Conservation (phyloP, 2,888 invertebrate genomes). For the Serripes groenlandicus region DNA sequence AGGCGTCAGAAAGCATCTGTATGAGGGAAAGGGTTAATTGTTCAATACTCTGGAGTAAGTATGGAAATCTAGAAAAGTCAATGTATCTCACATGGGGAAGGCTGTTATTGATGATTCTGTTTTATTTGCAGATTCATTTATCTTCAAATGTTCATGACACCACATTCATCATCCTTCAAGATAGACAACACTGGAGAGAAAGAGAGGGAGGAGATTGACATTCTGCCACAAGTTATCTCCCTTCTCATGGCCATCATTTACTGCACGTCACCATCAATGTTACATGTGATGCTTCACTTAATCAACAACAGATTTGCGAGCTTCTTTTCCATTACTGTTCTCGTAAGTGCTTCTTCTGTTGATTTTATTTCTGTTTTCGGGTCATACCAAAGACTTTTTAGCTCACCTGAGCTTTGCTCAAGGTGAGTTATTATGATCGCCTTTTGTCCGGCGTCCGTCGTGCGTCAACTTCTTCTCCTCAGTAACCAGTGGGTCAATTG, state of each 20-base stretch:
- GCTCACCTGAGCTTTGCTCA: too few species aligned
- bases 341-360: slow-evolving; percentile 70
- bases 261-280: slow-evolving; percentile 69
- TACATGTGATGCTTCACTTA: slow-evolving; percentile 70
- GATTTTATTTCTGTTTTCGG: too few species aligned
- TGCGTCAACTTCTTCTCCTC: too few species aligned
- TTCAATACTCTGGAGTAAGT: too few species aligned
- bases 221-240: slow-evolving; percentile 74
- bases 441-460: too few species aligned
- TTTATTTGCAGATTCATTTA: slow-evolving; percentile 78
- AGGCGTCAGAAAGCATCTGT: too few species aligned
- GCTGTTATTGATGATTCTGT: not conserved
- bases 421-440: too few species aligned
- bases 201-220: slow-evolving; percentile 72
- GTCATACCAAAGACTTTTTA: too few species aligned
- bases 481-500: too few species aligned
- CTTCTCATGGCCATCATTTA: slow-evolving; percentile 73
- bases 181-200: slow-evolving; percentile 42
- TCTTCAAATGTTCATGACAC: slow-evolving; percentile 79
- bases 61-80: too few species aligned
- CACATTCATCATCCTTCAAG: slow-evolving; percentile 80
- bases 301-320: slow-evolving; percentile 57
- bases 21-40: too few species aligned
- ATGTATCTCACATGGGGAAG: too few species aligned
- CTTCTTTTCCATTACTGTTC: slow-evolving; percentile 66